phyloP scores from a whole-genome alignment of 1,140 invertebrate genomes.

The Microvelia longipes region DNA sequence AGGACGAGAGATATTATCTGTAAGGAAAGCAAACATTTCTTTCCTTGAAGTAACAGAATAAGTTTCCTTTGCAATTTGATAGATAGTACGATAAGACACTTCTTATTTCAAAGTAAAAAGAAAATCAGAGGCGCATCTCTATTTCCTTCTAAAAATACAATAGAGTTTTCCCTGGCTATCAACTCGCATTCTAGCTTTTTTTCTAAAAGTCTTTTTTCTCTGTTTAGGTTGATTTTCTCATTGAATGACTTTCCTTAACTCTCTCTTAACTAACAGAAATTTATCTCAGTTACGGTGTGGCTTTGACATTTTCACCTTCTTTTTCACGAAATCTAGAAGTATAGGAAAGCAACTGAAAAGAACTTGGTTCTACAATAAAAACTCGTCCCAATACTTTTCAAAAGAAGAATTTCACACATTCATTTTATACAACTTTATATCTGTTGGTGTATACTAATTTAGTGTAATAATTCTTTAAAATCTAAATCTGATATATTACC shows the following conservation, averaged over 20 bases:
- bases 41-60: no score
- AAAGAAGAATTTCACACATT: no score
- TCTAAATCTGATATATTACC: no score
- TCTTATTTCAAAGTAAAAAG: neutral
- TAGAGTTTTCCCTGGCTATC: neutral
- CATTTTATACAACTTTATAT: no score
- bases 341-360: no score
- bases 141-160: neutral
- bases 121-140: neutral
- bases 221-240: neutral
- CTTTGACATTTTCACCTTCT: neutral
- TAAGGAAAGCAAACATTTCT: no score
- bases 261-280: neutral
- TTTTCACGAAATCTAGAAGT: no score
- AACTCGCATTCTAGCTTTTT: neutral
- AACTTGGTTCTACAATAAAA: no score
- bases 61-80: neutral
- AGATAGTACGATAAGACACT: neutral
- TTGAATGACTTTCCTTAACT: neutral
- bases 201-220: neutral
- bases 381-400: no score
- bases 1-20: no score
- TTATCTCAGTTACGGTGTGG: neutral
- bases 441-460: no score
- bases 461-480: no score